Percentiles rank a stretch among this genome's conserved stretches.
phyloP scores from a whole-genome alignment of 2,797 vertebrate species.

The Dallia pectoralis region DNA sequence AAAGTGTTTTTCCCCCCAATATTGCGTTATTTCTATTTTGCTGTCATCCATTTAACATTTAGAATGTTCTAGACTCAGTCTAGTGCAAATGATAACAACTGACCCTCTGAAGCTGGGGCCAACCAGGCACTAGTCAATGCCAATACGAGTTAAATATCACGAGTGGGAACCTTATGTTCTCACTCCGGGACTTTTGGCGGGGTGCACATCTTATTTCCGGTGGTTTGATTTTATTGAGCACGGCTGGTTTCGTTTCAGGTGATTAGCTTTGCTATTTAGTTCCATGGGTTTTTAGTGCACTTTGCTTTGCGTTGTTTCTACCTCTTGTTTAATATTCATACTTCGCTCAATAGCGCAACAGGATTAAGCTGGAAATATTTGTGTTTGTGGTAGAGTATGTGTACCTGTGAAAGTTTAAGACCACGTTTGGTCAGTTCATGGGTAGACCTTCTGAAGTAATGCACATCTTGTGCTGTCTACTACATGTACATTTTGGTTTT shows the following conservation, averaged over 20 bases:
- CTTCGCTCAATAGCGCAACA: too few relatives aligned
- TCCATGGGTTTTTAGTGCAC: too few relatives aligned
- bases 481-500: constrained; percentile 14
- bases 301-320: too few relatives aligned
- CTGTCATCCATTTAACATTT: constrained; percentile 3
- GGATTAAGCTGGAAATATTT: not conserved
- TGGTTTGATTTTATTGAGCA: too few relatives aligned
- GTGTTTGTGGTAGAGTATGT: not conserved
- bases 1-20: constrained; percentile 14
- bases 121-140: not conserved
- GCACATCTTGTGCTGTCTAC: not conserved
- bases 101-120: not conserved
- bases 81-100: constrained; percentile 9
- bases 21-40: constrained; percentile 40
- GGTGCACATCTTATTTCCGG: too few relatives aligned
- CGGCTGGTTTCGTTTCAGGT: too few relatives aligned
- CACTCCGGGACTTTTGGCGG: too few relatives aligned
- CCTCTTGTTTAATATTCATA: too few relatives aligned
- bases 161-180: too few relatives aligned
- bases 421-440: not conserved
- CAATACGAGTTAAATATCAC: constrained; percentile 4
- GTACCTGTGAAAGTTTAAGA: not conserved
- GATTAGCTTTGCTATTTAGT: too few relatives aligned
- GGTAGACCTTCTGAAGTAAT: not conserved
- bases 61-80: constrained; percentile 30